phyloP scores from a whole-genome alignment of 2,797 vertebrate species.

The Calcarius lapponicus region DNA sequence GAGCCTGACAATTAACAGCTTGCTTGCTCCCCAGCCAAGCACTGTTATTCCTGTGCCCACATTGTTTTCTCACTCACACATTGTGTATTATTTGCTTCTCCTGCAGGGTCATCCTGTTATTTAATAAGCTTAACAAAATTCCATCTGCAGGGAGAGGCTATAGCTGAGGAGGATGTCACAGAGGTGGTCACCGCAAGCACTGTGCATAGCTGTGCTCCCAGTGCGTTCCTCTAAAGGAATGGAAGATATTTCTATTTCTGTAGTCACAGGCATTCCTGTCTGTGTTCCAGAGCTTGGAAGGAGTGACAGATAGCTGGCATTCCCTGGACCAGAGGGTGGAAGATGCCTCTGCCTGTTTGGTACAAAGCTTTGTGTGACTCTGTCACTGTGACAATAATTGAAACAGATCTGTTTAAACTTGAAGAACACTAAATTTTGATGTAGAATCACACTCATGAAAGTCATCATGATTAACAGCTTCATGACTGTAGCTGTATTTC shows the following conservation, averaged over 20 bases:
- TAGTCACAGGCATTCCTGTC: background rate
- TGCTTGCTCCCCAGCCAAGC: background rate
- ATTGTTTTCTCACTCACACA: background rate
- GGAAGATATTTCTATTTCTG: constrained; percentile 48
- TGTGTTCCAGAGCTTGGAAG: background rate
- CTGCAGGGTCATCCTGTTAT: background rate
- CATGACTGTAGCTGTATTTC: background rate
- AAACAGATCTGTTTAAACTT: background rate
- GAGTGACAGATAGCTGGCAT: background rate
- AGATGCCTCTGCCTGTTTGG: constrained; percentile 21
- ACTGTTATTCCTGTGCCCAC: background rate
- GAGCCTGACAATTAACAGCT: background rate
- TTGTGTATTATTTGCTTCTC: background rate
- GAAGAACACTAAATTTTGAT: background rate
- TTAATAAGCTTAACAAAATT: background rate
- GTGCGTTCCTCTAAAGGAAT: background rate
- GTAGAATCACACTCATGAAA: background rate
- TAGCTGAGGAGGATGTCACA: background rate
- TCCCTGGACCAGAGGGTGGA: background rate
- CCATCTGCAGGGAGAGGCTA: background rate
- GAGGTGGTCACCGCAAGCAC: background rate
- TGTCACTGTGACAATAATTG: background rate
- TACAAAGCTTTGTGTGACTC: background rate
- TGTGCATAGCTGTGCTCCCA: background rate
- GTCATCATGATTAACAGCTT: background rate